phyloP scores from a whole-genome alignment of 2,888 invertebrate genomes.

The Macrosoma leucophasiata region DNA sequence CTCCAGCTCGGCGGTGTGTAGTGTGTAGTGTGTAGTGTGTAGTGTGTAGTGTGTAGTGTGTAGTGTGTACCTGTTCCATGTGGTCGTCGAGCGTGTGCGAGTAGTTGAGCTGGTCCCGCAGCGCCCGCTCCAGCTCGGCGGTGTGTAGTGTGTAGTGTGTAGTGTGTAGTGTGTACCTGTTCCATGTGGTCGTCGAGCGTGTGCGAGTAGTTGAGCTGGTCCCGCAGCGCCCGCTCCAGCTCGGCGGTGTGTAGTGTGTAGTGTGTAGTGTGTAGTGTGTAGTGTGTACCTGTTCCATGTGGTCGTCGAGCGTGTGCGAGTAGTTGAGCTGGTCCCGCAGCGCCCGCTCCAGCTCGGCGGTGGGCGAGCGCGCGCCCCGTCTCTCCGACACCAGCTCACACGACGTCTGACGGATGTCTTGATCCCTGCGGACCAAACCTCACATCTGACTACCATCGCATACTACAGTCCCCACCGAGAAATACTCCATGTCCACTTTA shows the following conservation, averaged over 20 bases:
- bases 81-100: slow-evolving; percentile 58
- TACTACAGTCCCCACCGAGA: too few species aligned
- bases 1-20: too few species aligned
- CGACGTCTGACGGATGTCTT: too few species aligned
- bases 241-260: too few species aligned
- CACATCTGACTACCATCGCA: background rate
- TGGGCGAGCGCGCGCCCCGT: slow-evolving; percentile 45
- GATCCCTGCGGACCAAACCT: slow-evolving; percentile 5
- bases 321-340: slow-evolving; percentile 58
- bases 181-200: slow-evolving; percentile 60
- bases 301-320: slow-evolving; percentile 58
- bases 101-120: slow-evolving; percentile 60
- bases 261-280: too few species aligned
- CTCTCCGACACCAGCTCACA: slow-evolving; percentile 8
- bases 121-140: slow-evolving; percentile 59
- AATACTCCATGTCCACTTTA: too few species aligned
- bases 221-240: slow-evolving; percentile 50
- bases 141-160: too few species aligned
- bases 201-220: slow-evolving; percentile 62
- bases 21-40: too few species aligned
- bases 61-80: slow-evolving; percentile 59
- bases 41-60: too few species aligned
- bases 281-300: slow-evolving; percentile 59
- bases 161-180: slow-evolving; percentile 53
- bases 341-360: slow-evolving; percentile 61